phyloP scores from a whole-genome alignment of 1,140 invertebrate species.

The Rhyacophila brunnea region DNA sequence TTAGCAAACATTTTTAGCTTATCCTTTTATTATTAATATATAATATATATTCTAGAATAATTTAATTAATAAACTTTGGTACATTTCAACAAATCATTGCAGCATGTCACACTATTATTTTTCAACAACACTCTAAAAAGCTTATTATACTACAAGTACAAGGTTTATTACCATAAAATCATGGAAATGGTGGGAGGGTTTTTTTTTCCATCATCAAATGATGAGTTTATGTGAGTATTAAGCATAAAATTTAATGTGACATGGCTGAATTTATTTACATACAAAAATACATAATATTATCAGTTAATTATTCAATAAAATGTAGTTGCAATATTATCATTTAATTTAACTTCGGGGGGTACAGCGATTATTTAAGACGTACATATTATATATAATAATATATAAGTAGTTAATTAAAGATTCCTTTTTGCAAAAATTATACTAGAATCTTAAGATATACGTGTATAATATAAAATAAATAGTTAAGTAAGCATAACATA shows the following conservation, averaged over 20 bases:
- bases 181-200: background rate
- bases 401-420: too few species aligned
- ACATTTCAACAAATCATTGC: constrained; percentile 31
- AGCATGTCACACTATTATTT: constrained; percentile 27
- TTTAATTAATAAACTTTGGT: constrained; percentile 32
- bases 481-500: too few species aligned
- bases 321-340: background rate
- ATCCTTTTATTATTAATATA: background rate
- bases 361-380: too few species aligned
- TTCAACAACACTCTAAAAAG: background rate
- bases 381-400: too few species aligned
- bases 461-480: too few species aligned
- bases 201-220: background rate
- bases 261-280: constrained; percentile 17
- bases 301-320: constrained; percentile 3
- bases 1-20: background rate
- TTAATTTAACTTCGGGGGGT: too few species aligned
- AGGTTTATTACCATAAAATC: background rate
- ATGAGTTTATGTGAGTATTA: background rate
- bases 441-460: too few species aligned
- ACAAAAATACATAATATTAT: constrained; percentile 21
- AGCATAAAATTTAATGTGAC: constrained; percentile 8
- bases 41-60: constrained; percentile 22
- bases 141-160: background rate
- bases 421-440: too few species aligned